Evolutionary conservation across 2,113 vertebrate species (phyloP), one percentile per base, ranked within the genome.

Genomic region (Plecotus auritus): DNA sequence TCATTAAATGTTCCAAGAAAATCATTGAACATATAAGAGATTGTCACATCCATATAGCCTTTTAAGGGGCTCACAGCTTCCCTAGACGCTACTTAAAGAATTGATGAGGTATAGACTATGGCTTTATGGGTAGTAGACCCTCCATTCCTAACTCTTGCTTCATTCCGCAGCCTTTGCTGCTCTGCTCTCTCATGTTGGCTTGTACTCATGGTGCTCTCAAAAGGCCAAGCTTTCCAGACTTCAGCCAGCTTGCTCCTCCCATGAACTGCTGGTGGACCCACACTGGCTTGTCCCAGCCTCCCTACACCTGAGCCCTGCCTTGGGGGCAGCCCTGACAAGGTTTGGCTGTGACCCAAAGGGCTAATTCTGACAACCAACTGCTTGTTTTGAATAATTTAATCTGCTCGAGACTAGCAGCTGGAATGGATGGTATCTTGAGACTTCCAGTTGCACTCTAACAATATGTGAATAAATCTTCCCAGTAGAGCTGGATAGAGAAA

Each of bases 401-500:
- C 94, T 88, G n/a, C 74, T 80, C 20, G 3, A 94, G 81, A 76
- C 47, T 64, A 95, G 67, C n/a, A 77, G 67, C 66, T 66, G 47
- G 32, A 88, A 84, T 45, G 16, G 37, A 66, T 88, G 45, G 83
- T 89, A 54, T 32, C 85, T 88, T 94, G 80, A 92, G 81, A 86
- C 42, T 85, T 72, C 49, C 59, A 59, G 61, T 95, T 88, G 45
- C 70, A 93, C 72, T 91, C 67, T 84, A 88, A 90, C 45, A 64
- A 64, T 90, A 73, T 90, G 76, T 89, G 85, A 89, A 51, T 83
- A 93, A 94, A 93, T 82, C 91, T 97, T 91, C 72, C 73, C 69
- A 85, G 54, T 56, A 89, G 78, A 95, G n/a, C 66, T 35, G 16
- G 4, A 86, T 20, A 84, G n/a, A 92, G 59, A 93, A 67, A 85